These are phyloP conservation scores for Ctenosaura bakeri DNA, from an alignment of 2,797 vertebrate species.

Conservation along the genomic window DNA sequence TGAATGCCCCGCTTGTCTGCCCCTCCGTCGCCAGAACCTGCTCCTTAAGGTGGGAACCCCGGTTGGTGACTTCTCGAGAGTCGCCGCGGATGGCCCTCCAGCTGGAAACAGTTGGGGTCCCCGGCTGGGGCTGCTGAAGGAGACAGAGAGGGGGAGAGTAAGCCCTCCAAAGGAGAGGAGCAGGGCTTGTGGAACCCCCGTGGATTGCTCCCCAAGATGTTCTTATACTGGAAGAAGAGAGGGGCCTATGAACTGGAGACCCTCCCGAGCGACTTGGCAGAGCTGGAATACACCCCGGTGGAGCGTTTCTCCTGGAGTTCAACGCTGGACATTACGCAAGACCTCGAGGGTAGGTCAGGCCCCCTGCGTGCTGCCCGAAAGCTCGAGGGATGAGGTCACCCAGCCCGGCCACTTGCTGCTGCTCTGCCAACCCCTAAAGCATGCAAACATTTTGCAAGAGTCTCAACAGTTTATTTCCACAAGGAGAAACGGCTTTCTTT, in stretches of 20 bases:
- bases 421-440: background rate
- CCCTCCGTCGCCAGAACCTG: slow-evolving; percentile 27
- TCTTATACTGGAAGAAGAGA: slow-evolving; percentile 93
- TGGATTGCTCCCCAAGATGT: slow-evolving; percentile 80
- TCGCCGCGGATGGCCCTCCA: slow-evolving; percentile 36
- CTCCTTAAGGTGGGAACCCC: slow-evolving; percentile 57
- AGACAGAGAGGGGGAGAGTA: background rate
- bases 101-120: background rate
- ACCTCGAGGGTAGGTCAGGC: slow-evolving; percentile 87
- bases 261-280: slow-evolving; percentile 77
- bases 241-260: slow-evolving; percentile 92
- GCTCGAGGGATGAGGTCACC: background rate
- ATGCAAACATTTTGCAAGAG: slow-evolving; percentile 15
- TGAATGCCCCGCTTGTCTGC: slow-evolving; percentile 82
- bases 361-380: slow-evolving; percentile 9
- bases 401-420: background rate
- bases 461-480: background rate
- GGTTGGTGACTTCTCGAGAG: slow-evolving; percentile 40
- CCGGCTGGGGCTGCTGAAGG: background rate
- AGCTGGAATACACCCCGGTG: slow-evolving; percentile 68
- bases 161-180: background rate
- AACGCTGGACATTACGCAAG: slow-evolving; percentile 86
- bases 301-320: slow-evolving; percentile 94
- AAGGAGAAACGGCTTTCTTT: background rate
- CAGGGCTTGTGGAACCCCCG: background rate